phyloP scores from a whole-genome alignment of 2,113 vertebrate genomes.

The Erpornis zantholeuca region DNA sequence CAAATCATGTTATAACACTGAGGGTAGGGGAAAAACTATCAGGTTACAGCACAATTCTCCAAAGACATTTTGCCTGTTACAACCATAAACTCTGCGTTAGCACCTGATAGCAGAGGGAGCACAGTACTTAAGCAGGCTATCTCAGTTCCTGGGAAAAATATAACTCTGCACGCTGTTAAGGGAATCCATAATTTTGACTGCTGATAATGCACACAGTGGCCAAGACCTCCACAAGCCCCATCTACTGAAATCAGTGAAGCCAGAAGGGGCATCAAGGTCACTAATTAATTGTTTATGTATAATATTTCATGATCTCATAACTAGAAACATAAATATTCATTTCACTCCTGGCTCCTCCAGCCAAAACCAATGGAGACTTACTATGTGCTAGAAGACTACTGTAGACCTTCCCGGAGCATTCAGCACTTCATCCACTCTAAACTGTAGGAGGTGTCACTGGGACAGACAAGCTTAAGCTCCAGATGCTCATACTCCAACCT shows the following conservation, averaged over 20 bases:
- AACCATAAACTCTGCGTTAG: conserved; percentile 62
- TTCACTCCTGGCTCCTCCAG: background rate
- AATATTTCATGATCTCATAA: background rate
- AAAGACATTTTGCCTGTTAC: conserved; percentile 65
- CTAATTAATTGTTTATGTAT: conserved; percentile 11
- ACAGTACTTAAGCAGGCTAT: conserved; percentile 48
- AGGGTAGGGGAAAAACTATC: conserved; percentile 51
- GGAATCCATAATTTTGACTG: background rate
- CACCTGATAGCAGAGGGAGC: conserved; percentile 46
- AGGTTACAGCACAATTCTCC: conserved; percentile 65
- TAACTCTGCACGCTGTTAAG: background rate
- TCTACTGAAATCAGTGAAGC: background rate
- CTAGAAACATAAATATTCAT: background rate
- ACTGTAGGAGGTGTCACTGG: background rate
- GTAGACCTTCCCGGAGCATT: background rate
- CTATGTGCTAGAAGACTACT: background rate
- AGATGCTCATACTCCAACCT: background rate
- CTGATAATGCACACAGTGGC: background rate
- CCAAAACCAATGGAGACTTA: background rate
- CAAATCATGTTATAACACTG: conserved; percentile 60
- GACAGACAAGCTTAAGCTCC: background rate
- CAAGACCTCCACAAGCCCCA: background rate
- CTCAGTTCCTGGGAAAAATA: conserved; percentile 19
- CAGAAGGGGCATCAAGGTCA: background rate
- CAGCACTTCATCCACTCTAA: background rate